Evolutionary conservation across 1,140 invertebrate species (phyloP).

Genomic region (Drosophila orosa): DNA sequence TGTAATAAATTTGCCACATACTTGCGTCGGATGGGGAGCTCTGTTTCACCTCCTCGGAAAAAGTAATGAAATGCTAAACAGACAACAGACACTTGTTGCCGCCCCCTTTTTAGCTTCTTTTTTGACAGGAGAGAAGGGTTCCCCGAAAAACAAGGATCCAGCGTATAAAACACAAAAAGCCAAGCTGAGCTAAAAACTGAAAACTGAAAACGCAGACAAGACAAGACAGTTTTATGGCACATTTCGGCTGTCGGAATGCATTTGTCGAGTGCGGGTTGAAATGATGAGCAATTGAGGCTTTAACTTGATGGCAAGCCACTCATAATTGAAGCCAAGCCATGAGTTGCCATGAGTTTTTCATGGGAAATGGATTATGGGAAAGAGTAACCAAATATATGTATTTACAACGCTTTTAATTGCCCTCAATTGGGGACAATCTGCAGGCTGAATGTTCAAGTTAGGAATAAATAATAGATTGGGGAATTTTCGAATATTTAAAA

Average conservation of each 20-base stretch:
- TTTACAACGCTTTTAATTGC: conserved; percentile 6
- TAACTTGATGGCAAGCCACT: conserved; percentile 30
- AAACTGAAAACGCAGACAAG: conserved; percentile 10
- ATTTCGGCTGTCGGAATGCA: conserved; percentile 49
- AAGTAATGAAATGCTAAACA: conserved; percentile 60
- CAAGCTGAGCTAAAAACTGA: neutral
- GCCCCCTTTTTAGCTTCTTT: conserved; percentile 26
- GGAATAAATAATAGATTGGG: neutral
- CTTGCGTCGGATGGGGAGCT: conserved; percentile 16
- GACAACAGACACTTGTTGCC: conserved; percentile 60
- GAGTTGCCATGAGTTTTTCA: conserved; percentile 21
- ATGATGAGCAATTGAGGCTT: conserved; percentile 29
- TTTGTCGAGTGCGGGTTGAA: conserved; percentile 28
- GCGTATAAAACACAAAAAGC: conserved; percentile 9
- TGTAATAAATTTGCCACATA: conserved; percentile 77
- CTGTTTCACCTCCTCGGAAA: conserved; percentile 26
- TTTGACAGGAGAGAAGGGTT: conserved; percentile 18
- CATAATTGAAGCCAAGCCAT: conserved; percentile 41
- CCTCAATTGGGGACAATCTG: conserved; percentile 10
- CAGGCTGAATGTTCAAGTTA: neutral
- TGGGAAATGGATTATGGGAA: conserved; percentile 32
- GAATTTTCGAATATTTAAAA: neutral
- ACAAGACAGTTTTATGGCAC: conserved; percentile 59
- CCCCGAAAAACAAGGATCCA: neutral
- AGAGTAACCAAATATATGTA: conserved; percentile 4